Conservation (phyloP, 2,888 invertebrate species). For the Keiferia lycopersicella region DNA sequence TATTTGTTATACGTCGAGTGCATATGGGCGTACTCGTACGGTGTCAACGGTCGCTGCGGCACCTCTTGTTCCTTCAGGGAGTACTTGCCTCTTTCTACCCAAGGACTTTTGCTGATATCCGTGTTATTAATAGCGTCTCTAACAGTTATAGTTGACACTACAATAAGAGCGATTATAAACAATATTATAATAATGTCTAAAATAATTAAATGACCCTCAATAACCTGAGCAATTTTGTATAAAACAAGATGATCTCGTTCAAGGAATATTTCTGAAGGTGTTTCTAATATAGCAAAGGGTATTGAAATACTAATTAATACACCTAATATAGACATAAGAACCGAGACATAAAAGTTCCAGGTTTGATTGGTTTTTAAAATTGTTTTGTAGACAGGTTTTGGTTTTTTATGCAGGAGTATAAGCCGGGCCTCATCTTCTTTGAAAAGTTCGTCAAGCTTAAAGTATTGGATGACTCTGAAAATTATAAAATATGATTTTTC, state of each 20-base stretch:
- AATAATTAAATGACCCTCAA: constrained; percentile 42
- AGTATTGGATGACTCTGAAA: constrained; percentile 47
- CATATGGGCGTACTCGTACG: not conserved
- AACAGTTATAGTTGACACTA: constrained; percentile 41
- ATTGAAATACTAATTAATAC: constrained; percentile 49
- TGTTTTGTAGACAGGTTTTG: constrained; percentile 39
- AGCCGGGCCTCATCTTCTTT: constrained; percentile 39
- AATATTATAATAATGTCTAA: constrained; percentile 49
- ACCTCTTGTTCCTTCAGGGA: not conserved
- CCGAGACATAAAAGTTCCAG: constrained; percentile 48
- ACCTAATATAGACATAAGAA: constrained; percentile 48
- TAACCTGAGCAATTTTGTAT: constrained; percentile 36
- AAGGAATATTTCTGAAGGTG: constrained; percentile 47
- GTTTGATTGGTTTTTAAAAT: constrained; percentile 40
- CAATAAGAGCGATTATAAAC: constrained; percentile 42
- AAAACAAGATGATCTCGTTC: constrained; percentile 33
- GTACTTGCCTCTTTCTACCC: constrained; percentile 48
- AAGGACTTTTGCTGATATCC: constrained; percentile 49
- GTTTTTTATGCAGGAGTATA: constrained; percentile 40
- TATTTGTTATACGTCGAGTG: not conserved
- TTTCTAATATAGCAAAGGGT: constrained; percentile 46
- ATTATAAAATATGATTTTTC: not conserved
- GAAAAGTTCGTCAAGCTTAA: constrained; percentile 39
- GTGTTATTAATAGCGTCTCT: constrained; percentile 51
- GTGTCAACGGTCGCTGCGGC: not conserved